Base-by-base conservation (phyloP, 2,888 invertebrate species). In the Plagodis pulveraria region DNA sequence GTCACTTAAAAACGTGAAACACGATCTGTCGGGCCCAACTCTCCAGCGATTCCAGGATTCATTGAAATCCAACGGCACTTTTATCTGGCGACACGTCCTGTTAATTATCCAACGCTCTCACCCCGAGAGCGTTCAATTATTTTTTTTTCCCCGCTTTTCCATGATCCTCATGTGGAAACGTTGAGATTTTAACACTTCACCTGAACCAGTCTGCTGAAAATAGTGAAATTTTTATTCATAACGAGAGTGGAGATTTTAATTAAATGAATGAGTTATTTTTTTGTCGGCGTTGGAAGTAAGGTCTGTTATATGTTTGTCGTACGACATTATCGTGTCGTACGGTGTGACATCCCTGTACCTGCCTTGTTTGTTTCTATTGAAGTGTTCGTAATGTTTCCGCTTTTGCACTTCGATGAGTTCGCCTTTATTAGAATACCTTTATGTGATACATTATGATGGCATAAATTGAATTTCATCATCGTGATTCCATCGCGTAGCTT, bases 161-260 rank as follows among this genome's bases (percentile, higher is more conserved):
- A 83, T 86, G 84, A 86, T 87, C 84, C 89, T 87, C 87, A 80
- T 80, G 84, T 89, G 85, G 84, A 89, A 89, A 86, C 84, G 91
- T 85, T 84, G 91, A 91, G 89, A 87, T 91, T 91, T 91, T 90
- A 89, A 87, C 89, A 91, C 91, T 91, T 86, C 88, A 91, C 87
- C 86, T 88, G 89, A 82, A 84, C 84, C 83, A 80, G 87, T 83
- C 85, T 86, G 83, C 78, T 83, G 83, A 77, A 87, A 89, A 86
- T 85, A 83, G 84, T 84, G 81, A 81, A 74, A 81, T 81, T 85
- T 83, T 85, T 82, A 81, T 84, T 84, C 81, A 73, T 77, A 71
- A 76, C 77, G 75, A 78, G 75, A 80, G 76, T 77, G 73, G 76
- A 83, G 78, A 80, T 86, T 89, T 89, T 89, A 90, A 90, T 90